Percentiles rank a stretch among this genome's conserved stretches.
Evolutionary conservation across 2,888 invertebrate genomes (phyloP).

Genomic region (Oithona nana): DNA sequence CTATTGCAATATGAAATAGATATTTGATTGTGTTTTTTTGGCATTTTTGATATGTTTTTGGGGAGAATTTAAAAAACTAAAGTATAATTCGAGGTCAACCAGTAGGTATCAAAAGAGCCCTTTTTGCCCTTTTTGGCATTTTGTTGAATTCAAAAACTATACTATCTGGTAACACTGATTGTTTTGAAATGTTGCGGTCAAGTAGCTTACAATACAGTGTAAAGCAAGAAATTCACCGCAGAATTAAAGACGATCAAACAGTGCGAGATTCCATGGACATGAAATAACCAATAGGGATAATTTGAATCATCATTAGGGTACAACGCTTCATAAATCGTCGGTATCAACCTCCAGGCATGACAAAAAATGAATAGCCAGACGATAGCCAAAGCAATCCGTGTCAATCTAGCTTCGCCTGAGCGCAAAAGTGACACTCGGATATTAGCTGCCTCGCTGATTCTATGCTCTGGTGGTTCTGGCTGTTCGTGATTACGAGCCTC

Average conservation of each 20-base stretch:
- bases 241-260: not conserved
- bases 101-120: too few relatives aligned
- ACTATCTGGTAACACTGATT: too few relatives aligned
- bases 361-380: not conserved
- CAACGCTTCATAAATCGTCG: not conserved
- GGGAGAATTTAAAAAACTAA: too few relatives aligned
- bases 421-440: not conserved
- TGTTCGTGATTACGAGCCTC: too few relatives aligned
- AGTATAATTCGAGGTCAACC: too few relatives aligned
- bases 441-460: not conserved
- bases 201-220: not conserved
- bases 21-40: too few relatives aligned
- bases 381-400: not conserved
- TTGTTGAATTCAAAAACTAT: too few relatives aligned
- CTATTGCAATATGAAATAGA: too few relatives aligned
- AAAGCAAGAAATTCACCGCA: not conserved
- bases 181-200: too few relatives aligned
- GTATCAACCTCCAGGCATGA: not conserved
- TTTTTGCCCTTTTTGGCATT: too few relatives aligned
- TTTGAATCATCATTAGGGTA: not conserved
- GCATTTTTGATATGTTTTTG: too few relatives aligned
- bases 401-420: not conserved
- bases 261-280: not conserved
- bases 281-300: not conserved
- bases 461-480: too few relatives aligned